These are phyloP conservation scores for Drosophila navojoa DNA, from an alignment of 1,140 invertebrate genomes.

Conservation along the genomic window DNA sequence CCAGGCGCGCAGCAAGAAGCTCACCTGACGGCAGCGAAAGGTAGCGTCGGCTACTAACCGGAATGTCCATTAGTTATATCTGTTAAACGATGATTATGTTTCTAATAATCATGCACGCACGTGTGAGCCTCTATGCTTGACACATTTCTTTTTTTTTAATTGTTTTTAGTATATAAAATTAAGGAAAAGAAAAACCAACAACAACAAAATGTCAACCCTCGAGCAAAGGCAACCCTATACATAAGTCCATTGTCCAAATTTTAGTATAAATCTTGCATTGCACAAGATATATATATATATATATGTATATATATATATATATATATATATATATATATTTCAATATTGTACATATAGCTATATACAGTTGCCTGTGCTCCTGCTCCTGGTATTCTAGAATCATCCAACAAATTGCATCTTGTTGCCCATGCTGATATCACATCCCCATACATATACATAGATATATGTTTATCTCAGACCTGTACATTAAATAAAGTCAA, in stretches of 20 bases:
- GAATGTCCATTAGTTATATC: background rate
- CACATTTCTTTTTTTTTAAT: background rate
- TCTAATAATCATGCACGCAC: background rate
- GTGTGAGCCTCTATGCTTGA: background rate
- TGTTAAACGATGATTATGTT: background rate
- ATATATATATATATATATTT: background rate
- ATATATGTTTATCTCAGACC: background rate
- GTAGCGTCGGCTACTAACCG: background rate
- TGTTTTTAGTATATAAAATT: background rate
- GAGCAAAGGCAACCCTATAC: background rate
- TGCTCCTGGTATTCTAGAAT: background rate
- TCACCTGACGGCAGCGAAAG: conserved; percentile 54
- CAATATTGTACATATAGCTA: background rate
- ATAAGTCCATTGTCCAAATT: background rate
- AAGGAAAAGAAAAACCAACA: background rate
- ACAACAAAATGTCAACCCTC: background rate
- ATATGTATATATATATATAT: background rate
- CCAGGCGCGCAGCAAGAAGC: conserved; percentile 42
- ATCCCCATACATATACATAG: background rate
- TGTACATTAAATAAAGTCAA: conserved; percentile 18
- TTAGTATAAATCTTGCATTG: conserved; percentile 9
- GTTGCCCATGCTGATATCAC: background rate
- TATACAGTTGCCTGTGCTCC: background rate
- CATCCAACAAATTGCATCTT: too few relatives aligned
- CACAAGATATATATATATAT: conserved; percentile 6